Conservation (phyloP, 2,888 invertebrate species). For the Leptothorax acervorum region DNA sequence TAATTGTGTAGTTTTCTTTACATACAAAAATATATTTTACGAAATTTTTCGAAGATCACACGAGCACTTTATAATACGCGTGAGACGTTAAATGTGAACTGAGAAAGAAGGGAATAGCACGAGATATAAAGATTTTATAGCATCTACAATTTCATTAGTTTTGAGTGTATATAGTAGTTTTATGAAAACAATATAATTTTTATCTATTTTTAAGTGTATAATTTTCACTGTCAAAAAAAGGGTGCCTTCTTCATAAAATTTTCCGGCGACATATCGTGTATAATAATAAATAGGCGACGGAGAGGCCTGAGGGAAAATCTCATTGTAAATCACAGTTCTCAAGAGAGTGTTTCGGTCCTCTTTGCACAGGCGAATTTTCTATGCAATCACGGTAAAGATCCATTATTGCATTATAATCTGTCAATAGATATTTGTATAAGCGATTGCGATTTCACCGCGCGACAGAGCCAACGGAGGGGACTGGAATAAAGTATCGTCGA, state of each 20-base stretch:
- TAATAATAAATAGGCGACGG: conserved; percentile 2
- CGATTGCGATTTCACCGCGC: conserved; percentile 14
- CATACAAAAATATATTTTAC: conserved; percentile 77
- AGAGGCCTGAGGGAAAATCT: conserved; percentile 31
- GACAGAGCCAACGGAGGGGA: conserved; percentile 3
- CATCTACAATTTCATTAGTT: conserved; percentile 76
- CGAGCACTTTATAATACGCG: conserved; percentile 73
- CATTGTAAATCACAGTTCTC: conserved; percentile 8
- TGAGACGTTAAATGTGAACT: conserved; percentile 55
- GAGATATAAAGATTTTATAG: conserved; percentile 72
- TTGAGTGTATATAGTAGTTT: conserved; percentile 84
- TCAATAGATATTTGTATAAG: background rate
- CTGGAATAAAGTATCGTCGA: conserved; percentile 55
- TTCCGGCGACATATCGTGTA: conserved; percentile 65
- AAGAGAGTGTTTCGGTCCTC: conserved; percentile 8
- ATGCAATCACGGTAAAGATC: background rate
- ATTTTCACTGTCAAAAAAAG: conserved; percentile 77
- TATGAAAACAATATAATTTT: conserved; percentile 82
- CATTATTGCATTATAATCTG: background rate
- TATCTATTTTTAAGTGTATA: conserved; percentile 81
- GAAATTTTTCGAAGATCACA: conserved; percentile 71
- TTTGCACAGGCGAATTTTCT: background rate
- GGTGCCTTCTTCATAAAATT: conserved; percentile 81
- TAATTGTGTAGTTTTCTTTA: conserved; percentile 34
- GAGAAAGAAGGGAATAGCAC: conserved; percentile 34